Percentiles rank a stretch among this genome's conserved stretches.
Conservation (phyloP, 2,113 vertebrate genomes). For the Ailuropoda melanoleuca region DNA sequence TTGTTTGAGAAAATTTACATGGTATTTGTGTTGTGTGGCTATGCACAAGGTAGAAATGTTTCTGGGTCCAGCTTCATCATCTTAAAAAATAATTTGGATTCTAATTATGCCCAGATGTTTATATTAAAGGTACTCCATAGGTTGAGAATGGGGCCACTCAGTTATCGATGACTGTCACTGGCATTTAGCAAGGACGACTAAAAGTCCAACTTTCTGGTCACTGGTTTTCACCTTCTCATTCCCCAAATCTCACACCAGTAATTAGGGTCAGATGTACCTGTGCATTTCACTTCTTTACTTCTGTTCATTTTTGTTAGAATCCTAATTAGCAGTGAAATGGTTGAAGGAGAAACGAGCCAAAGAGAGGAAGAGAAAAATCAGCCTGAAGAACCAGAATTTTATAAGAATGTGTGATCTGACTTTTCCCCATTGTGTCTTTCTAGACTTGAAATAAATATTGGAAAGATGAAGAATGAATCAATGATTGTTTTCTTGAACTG, state of each 20-base stretch:
- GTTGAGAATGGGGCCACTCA: neutral
- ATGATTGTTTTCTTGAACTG: neutral
- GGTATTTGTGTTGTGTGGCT: neutral
- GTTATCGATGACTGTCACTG: neutral
- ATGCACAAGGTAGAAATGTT: neutral
- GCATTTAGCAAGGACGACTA: neutral
- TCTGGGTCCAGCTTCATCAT: neutral
- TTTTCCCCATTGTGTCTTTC: neutral
- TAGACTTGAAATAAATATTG: neutral
- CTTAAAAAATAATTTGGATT: neutral
- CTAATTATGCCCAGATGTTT: neutral
- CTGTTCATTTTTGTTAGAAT: neutral
- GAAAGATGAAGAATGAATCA: neutral
- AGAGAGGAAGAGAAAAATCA: neutral
- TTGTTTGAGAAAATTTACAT: neutral
- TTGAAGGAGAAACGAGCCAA: neutral
- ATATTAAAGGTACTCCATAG: neutral
- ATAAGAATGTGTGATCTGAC: neutral
- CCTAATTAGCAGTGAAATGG: neutral
- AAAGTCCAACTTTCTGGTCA: neutral
- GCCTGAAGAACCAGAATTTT: neutral
- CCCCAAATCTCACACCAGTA: neutral
- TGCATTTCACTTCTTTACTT: neutral
- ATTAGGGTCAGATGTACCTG: neutral
- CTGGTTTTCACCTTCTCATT: neutral